Conservation (phyloP, 2,888 invertebrate species). For the Drosophila lacicola region DNA sequence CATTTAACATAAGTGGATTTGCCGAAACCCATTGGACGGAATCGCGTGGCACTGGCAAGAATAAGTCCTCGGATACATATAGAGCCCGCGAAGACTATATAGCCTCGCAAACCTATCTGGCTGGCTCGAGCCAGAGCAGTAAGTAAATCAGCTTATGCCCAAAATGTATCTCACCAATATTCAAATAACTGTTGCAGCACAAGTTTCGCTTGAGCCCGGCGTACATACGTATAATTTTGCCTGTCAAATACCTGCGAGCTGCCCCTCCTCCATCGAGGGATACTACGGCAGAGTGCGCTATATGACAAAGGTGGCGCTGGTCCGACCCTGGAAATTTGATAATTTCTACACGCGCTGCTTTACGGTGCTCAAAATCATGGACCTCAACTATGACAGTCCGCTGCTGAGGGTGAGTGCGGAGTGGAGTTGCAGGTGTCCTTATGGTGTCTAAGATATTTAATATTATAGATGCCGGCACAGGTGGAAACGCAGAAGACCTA, state of each 20-base stretch:
- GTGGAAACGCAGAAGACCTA: conserved; percentile 70
- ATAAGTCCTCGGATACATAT: conserved; percentile 25
- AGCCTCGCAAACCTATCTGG: conserved; percentile 84
- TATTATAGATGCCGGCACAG: conserved; percentile 65
- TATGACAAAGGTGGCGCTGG: conserved; percentile 88
- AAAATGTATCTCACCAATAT: too few species aligned
- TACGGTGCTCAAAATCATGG: conserved; percentile 91
- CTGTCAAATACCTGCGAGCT: conserved; percentile 85
- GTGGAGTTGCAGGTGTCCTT: fast-evolving
- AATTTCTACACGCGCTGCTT: conserved; percentile 88
- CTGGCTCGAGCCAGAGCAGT: conserved; percentile 84
- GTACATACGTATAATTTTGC: conserved; percentile 86
- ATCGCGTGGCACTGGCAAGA: conserved; percentile 5
- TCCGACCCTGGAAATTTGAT: conserved; percentile 94
- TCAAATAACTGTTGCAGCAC: conserved; percentile 24
- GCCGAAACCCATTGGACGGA: conserved; percentile 71
- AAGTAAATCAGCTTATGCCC: conserved; percentile 2
- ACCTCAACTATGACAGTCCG: conserved; percentile 86
- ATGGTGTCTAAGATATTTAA: background rate
- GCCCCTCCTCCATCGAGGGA: conserved; percentile 87
- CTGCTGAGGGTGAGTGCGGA: conserved; percentile 58
- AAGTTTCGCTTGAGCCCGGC: conserved; percentile 84
- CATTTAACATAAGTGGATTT: conserved; percentile 63
- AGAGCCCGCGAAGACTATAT: conserved; percentile 84
- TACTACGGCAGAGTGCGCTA: conserved; percentile 86